phyloP scores from a whole-genome alignment of 1,140 invertebrate genomes.

The Parapsyche elsis region DNA sequence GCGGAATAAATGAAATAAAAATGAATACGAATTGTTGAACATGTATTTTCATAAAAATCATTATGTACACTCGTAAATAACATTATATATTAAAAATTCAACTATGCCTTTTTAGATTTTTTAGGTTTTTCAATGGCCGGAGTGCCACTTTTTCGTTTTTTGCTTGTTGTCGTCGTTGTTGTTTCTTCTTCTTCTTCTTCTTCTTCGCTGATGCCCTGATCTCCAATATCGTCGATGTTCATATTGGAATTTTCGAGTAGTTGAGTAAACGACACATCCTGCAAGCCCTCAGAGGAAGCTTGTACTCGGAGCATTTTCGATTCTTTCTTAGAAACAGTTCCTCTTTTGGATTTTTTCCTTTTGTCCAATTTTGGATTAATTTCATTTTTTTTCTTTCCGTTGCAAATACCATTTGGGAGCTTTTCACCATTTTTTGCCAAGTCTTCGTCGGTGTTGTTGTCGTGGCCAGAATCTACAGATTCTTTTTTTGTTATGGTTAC shows the following conservation, averaged over 20 bases:
- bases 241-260: conserved; percentile 45
- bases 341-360: conserved; percentile 41
- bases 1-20: too few species aligned
- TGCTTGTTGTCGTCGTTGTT: too few species aligned
- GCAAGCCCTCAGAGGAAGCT: conserved; percentile 59
- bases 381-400: conserved; percentile 32
- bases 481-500: conserved; percentile 39
- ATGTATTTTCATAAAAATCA: too few species aligned
- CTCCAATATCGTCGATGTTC: conserved; percentile 47
- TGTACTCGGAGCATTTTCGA: conserved; percentile 59
- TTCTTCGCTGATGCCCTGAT: conserved; percentile 10
- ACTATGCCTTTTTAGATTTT: too few species aligned
- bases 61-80: too few species aligned
- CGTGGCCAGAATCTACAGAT: conserved; percentile 51
- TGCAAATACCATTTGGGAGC: not conserved
- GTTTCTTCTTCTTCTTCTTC: too few species aligned
- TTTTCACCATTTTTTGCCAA: not conserved
- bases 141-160: too few species aligned
- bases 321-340: conserved; percentile 59
- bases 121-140: too few species aligned
- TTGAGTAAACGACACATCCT: conserved; percentile 58
- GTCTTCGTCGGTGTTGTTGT: conserved; percentile 45
- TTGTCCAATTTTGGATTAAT: conserved; percentile 42
- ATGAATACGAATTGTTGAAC: too few species aligned
- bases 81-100: too few species aligned